These are phyloP conservation scores for Chlorodrepanis virens DNA, from an alignment of 2,113 vertebrate genomes.

Conservation along the genomic window DNA sequence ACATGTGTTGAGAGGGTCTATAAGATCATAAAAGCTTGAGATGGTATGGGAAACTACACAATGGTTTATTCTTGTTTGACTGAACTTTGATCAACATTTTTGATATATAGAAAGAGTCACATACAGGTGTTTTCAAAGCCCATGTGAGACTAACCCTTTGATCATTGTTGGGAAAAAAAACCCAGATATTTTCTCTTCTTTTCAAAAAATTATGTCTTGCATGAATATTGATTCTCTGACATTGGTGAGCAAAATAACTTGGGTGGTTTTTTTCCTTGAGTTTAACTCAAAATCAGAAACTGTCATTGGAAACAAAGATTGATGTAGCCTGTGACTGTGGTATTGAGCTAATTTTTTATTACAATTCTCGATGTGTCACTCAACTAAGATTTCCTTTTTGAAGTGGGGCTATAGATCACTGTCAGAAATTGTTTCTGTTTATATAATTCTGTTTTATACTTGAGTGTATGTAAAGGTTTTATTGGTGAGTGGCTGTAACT, in stretches of 20 bases:
- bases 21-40: neutral
- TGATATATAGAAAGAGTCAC: neutral
- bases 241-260: neutral
- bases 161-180: neutral
- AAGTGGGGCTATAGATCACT: slow-evolving; percentile 61
- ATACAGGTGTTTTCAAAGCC: neutral
- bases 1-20: neutral
- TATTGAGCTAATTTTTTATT: slow-evolving; percentile 75
- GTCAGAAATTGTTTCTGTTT: slow-evolving; percentile 70
- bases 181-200: neutral
- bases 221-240: slow-evolving; percentile 49
- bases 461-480: slow-evolving; percentile 51
- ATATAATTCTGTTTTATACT: slow-evolving; percentile 59
- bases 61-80: neutral
- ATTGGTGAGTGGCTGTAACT: slow-evolving; percentile 52
- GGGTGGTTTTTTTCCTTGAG: neutral
- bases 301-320: slow-evolving; percentile 68
- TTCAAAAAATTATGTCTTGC: neutral
- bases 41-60: neutral
- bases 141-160: neutral
- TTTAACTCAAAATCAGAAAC: slow-evolving; percentile 40
- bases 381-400: slow-evolving; percentile 66
- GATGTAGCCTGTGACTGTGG: slow-evolving; percentile 54
- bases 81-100: neutral
- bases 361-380: slow-evolving; percentile 66